phyloP scores from a whole-genome alignment of 2,888 invertebrate genomes.

The Hemaris fuciformis region DNA sequence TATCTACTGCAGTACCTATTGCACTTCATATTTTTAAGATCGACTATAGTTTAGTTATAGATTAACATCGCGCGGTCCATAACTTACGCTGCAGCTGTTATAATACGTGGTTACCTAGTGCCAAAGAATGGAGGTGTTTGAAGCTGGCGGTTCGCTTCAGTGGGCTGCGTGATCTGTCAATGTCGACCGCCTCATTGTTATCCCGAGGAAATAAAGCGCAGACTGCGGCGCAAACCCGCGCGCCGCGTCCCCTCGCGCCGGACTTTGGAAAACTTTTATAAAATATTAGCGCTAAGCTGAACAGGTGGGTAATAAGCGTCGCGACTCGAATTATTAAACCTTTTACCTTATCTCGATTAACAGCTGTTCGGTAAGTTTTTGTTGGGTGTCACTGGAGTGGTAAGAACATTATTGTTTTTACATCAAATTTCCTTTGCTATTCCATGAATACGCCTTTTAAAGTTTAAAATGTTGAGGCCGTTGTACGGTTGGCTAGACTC shows the following conservation, averaged over 20 bases:
- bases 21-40: not conserved
- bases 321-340: not conserved
- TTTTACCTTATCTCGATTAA: not conserved
- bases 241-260: constrained; percentile 23
- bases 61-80: not conserved
- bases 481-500: no score
- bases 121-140: constrained; percentile 9
- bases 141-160: constrained; percentile 17
- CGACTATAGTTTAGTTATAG: not conserved
- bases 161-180: constrained; percentile 56
- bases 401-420: not conserved
- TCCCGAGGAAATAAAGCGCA: constrained; percentile 59
- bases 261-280: constrained; percentile 56
- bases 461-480: no score
- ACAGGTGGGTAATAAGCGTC: not conserved
- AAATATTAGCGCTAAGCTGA: constrained; percentile 43
- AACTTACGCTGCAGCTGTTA: constrained; percentile 6
- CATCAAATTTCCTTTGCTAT: not conserved
- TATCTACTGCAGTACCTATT: no score
- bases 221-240: constrained; percentile 29
- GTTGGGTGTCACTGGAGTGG: not conserved
- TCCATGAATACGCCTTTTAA: no score
- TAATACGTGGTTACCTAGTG: constrained; percentile 1
- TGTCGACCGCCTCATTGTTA: constrained; percentile 65
- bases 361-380: not conserved